Percentiles rank a stretch among this genome's conserved stretches.
Evolutionary conservation across 1,140 invertebrate genomes (phyloP).

Genomic region (Bombyx mandarina): DNA sequence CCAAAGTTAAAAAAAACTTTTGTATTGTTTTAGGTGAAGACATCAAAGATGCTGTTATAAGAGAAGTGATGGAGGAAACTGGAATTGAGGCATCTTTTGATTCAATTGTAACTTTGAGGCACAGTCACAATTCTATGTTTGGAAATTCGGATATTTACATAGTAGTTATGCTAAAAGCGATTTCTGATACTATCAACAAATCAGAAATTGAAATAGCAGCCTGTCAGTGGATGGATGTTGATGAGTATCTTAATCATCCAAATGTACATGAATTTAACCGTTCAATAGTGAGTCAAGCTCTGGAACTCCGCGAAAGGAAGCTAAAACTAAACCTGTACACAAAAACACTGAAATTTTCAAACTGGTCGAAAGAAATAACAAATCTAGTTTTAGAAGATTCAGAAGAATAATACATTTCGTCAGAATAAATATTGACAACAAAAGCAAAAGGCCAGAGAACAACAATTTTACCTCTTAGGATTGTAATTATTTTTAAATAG

Average conservation of each 20-base stretch:
- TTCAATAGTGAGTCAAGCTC: constrained; percentile 76
- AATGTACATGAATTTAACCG: constrained; percentile 82
- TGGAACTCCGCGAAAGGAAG: constrained; percentile 75
- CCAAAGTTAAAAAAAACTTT: background rate
- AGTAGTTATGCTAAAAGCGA: constrained; percentile 80
- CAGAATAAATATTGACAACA: background rate
- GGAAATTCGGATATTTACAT: constrained; percentile 90
- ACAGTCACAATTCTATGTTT: constrained; percentile 78
- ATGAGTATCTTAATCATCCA: constrained; percentile 81
- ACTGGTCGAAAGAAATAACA: constrained; percentile 36
- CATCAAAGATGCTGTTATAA: constrained; percentile 80
- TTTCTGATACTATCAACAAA: constrained; percentile 75
- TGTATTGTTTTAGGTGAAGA: constrained; percentile 78
- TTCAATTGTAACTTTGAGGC: constrained; percentile 83
- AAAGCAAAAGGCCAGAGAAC: background rate
- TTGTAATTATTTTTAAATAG: background rate
- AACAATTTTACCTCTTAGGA: background rate
- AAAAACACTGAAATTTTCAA: constrained; percentile 28
- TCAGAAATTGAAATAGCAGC: constrained; percentile 83
- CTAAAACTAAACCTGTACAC: constrained; percentile 69
- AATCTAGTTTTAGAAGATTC: constrained; percentile 39
- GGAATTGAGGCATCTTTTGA: constrained; percentile 83
- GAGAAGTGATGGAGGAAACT: constrained; percentile 93
- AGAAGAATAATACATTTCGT: background rate
- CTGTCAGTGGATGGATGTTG: constrained; percentile 87